Base-by-base conservation (phyloP, 2,113 vertebrate species). In the Corythaixoides concolor region DNA sequence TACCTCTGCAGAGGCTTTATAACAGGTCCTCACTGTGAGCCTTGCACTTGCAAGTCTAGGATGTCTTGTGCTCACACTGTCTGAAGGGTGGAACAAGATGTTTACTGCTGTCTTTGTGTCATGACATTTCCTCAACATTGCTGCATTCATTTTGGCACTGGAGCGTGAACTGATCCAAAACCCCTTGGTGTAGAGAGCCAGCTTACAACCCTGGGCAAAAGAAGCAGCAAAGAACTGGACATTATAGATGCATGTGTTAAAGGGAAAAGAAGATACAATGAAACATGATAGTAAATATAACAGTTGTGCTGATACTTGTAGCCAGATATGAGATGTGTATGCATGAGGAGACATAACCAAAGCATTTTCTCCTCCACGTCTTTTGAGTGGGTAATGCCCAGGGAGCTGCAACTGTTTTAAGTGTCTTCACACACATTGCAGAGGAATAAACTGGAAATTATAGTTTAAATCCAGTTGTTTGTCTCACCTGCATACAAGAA, bases 361-460 rank as follows among this genome's bases (percentile, higher is more conserved):
- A 66, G 4, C 2, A 9, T 66, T 92, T 47, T 62, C 11, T 66
- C 23, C 24, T 66, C 9, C 37, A 11, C 6, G 4, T 62, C 16
- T 41, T 74, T 30, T n/a, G 47, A 70, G 37, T 22, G 8, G 7
- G 7, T 16, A 17, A 35, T 53, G 8, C 16, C 30, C 59, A n/a
- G 73, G 24, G 33, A 77, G 2, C 11, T 45, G 33, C 41, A 50
- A 49, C 4, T 52, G 33, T 1, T 30, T 62, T 56, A 28, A 3
- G 2, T 18, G 15, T 24, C 58, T 62, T 67, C 74, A 56, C 18
- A 64, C n/a, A 19, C 5, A 15, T 20, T 32, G 18, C 39, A 76
- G 13, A 43, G 0, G 0, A n/a, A 28, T n/a, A 45, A 73, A 1
- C 4, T 77, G 50, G 37, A 60, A 43, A 12, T 52, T 14, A 12